phyloP scores from a whole-genome alignment of 1,140 invertebrate genomes.

The Piezodorus guildinii region DNA sequence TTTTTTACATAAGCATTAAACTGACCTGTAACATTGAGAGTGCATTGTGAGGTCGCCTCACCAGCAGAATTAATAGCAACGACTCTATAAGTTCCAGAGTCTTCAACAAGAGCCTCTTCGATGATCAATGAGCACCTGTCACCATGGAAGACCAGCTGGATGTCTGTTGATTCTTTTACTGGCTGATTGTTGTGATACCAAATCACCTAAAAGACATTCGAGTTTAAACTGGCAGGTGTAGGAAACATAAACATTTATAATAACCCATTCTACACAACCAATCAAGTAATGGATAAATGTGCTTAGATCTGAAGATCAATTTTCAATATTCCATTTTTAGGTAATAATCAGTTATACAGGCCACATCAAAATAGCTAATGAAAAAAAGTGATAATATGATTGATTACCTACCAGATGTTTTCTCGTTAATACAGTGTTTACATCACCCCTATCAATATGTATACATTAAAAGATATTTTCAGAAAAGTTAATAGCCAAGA shows the following conservation, averaged over 20 bases:
- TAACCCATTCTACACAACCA: background rate
- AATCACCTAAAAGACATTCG: constrained; percentile 44
- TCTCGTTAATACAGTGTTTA: too few relatives aligned
- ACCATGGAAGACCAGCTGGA: constrained; percentile 66
- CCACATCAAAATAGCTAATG: too few relatives aligned
- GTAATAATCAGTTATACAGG: too few relatives aligned
- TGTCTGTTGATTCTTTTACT: constrained; percentile 72
- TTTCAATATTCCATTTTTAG: too few relatives aligned
- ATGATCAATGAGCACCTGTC: constrained; percentile 70
- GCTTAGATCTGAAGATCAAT: too few relatives aligned
- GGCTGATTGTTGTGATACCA: constrained; percentile 77
- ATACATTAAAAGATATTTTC: too few relatives aligned
- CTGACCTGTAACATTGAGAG: constrained; percentile 43
- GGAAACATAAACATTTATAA: background rate
- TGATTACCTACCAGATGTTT: too few relatives aligned
- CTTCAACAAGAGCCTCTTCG: constrained; percentile 58
- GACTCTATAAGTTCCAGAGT: constrained; percentile 66
- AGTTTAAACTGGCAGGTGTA: background rate
- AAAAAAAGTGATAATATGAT: too few relatives aligned
- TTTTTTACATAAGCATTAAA: too few relatives aligned
- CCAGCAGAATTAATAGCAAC: constrained; percentile 69
- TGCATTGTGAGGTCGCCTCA: constrained; percentile 61
- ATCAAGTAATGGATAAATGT: too few relatives aligned
- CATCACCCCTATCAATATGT: too few relatives aligned
- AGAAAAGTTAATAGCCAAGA: too few relatives aligned